These are phyloP conservation scores for Poecilobothrus nobilitatus DNA, from an alignment of 2,888 invertebrate genomes.

Conservation along the genomic window DNA sequence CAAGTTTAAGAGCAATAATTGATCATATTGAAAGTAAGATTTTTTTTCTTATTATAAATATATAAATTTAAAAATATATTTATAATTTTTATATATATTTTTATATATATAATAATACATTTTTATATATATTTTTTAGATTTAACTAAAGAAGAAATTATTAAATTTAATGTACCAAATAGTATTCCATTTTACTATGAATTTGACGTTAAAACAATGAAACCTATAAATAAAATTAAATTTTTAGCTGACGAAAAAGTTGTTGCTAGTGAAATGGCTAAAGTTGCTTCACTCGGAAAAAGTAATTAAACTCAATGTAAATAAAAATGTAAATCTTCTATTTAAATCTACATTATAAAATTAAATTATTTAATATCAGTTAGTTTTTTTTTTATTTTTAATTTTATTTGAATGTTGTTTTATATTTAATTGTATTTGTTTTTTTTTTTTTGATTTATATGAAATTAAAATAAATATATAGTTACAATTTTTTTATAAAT, in stretches of 20 bases:
- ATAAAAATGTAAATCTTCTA: too few relatives aligned
- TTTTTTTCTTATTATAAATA: background rate
- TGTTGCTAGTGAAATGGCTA: background rate
- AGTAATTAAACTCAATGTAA: background rate
- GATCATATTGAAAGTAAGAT: conserved; percentile 74
- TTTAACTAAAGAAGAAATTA: conserved; percentile 62
- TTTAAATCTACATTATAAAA: too few relatives aligned
- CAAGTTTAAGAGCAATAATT: conserved; percentile 75
- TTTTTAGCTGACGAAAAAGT: conserved; percentile 61
- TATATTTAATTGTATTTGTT: too few relatives aligned
- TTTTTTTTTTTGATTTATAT: too few relatives aligned
- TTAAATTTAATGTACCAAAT: conserved; percentile 68
- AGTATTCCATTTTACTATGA: conserved; percentile 75
- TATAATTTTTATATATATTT: background rate
- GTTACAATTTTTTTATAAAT: too few relatives aligned
- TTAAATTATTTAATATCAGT: too few relatives aligned
- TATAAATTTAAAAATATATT: too few relatives aligned
- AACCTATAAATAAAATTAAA: conserved; percentile 60
- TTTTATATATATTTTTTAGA: conserved; percentile 41
- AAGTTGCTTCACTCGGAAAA: background rate
- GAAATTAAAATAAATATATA: too few relatives aligned
- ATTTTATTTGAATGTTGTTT: too few relatives aligned
- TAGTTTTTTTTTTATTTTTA: too few relatives aligned
- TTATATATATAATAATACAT: too few relatives aligned
- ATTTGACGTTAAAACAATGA: conserved; percentile 56